phyloP scores from a whole-genome alignment of 1,140 invertebrate genomes.

The Atta colombica region DNA sequence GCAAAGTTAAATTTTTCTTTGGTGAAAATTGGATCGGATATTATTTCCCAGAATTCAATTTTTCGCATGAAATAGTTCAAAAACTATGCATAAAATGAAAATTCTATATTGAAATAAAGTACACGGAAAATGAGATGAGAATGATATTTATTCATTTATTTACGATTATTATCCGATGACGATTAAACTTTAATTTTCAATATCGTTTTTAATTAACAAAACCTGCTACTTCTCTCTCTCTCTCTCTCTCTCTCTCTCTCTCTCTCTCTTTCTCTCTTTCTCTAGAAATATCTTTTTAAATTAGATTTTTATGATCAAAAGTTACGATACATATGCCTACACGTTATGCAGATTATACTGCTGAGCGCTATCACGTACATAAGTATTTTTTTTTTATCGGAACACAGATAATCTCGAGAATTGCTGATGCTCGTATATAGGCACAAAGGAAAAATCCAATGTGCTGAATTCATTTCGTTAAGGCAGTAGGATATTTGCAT shows the following conservation, averaged over 20 bases:
- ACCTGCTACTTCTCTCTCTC: neutral
- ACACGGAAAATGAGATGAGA: neutral
- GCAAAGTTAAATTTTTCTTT: neutral
- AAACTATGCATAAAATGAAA: conserved; percentile 31
- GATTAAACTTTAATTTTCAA: neutral
- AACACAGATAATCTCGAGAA: conserved; percentile 25
- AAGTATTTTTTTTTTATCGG: neutral
- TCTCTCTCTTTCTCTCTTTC: neutral
- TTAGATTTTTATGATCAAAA: neutral
- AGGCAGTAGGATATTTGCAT: conserved; percentile 51
- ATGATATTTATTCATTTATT: neutral
- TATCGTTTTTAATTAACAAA: conserved; percentile 27
- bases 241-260: neutral
- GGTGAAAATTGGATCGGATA: conserved; percentile 31
- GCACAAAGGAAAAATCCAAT: conserved; percentile 44
- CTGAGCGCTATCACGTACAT: neutral
- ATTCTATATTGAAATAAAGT: conserved; percentile 21
- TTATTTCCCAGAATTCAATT: conserved; percentile 37
- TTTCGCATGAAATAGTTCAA: conserved; percentile 12
- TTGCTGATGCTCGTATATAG: conserved; percentile 38
- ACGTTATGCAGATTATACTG: neutral
- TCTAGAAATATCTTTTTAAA: neutral
- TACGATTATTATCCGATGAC: neutral
- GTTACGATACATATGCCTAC: neutral
- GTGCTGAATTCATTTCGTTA: conserved; percentile 62